Evolutionary conservation across 2,797 vertebrate genomes (phyloP).

Genomic region (Vireo griseus): DNA sequence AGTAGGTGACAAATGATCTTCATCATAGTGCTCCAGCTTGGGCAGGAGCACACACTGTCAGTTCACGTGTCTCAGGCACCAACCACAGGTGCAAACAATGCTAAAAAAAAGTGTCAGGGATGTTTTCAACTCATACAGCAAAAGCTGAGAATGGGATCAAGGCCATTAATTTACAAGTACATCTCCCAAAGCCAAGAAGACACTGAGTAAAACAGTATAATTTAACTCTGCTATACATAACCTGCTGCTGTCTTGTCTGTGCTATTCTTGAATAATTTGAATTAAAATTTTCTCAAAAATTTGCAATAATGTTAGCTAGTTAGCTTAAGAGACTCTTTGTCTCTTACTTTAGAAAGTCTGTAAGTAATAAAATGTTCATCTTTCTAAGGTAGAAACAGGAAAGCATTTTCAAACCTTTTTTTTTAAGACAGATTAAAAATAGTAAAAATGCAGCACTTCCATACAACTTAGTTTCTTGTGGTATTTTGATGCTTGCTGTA

Average conservation of each 20-base stretch:
- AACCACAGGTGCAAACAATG: not conserved
- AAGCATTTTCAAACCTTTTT: not conserved
- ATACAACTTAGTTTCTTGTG: not conserved
- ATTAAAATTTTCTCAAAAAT: not conserved
- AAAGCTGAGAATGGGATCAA: not conserved
- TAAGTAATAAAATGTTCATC: not conserved
- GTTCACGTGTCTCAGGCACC: not conserved
- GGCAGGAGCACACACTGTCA: not conserved
- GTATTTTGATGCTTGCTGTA: not conserved
- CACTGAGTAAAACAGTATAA: not conserved
- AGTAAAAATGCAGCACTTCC: not conserved
- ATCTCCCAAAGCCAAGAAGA: not conserved
- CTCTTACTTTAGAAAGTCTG: not conserved
- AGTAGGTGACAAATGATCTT: not conserved
- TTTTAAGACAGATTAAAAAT: not conserved
- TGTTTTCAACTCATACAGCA: not conserved
- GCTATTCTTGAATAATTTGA: not conserved
- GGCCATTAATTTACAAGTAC: not conserved
- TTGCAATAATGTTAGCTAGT: not conserved
- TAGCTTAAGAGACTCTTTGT: not conserved
- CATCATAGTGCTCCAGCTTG: not conserved
- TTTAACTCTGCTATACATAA: not conserved
- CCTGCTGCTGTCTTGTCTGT: not conserved
- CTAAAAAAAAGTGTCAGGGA: not conserved
- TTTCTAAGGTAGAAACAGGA: not conserved